These are phyloP conservation scores for Rutilus rutilus DNA, from an alignment of 2,113 vertebrate species.

Conservation along the genomic window DNA sequence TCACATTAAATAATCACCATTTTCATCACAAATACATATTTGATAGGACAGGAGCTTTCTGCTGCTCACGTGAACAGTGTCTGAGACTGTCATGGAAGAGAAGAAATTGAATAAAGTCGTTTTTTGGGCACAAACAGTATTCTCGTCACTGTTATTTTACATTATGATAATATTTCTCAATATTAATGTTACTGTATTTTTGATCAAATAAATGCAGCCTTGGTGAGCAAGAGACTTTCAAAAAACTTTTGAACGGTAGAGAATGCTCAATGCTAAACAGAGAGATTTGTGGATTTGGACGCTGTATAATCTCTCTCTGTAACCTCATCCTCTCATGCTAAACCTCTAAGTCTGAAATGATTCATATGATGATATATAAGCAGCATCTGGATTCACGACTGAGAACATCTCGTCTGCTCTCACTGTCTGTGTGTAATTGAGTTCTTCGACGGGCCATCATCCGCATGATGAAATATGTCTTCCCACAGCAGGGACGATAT, in stretches of 20 bases:
- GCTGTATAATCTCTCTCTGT: not conserved
- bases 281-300: not conserved
- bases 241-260: not conserved
- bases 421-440: not conserved
- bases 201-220: not conserved
- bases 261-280: not conserved
- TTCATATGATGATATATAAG: not conserved
- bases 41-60: not conserved
- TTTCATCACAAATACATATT: not conserved
- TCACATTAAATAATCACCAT: not conserved
- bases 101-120: too few relatives aligned
- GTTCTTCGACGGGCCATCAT: not conserved
- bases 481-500: conserved; percentile 72
- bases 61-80: too few relatives aligned
- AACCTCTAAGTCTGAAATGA: not conserved
- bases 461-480: conserved; percentile 56
- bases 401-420: not conserved
- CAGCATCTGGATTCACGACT: not conserved
- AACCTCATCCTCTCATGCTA: not conserved
- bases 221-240: not conserved
- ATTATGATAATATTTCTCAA: too few relatives aligned
- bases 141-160: too few relatives aligned
- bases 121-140: too few relatives aligned
- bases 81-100: too few relatives aligned
- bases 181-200: too few relatives aligned